These are phyloP conservation scores for Chironomus striatipennis DNA, from an alignment of 1,140 invertebrate genomes.

Conservation along the genomic window DNA sequence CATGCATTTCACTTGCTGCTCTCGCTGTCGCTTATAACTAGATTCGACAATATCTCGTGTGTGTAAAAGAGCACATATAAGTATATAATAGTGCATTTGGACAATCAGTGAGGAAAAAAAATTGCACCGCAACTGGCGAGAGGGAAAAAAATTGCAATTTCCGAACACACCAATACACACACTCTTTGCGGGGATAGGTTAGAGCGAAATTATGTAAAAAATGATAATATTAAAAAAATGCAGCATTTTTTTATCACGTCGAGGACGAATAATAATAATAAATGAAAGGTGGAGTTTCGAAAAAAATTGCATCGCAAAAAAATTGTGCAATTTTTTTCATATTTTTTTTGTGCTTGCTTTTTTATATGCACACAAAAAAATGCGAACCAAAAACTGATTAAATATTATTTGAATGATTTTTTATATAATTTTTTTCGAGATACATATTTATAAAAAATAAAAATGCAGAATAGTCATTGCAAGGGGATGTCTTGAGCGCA, in stretches of 20 bases:
- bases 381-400: neutral
- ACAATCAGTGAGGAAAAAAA: neutral
- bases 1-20: no score
- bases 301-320: neutral
- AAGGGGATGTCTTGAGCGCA: no score
- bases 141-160: neutral
- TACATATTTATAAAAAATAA: no score
- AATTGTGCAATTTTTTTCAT: conserved; percentile 8
- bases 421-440: neutral
- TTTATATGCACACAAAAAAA: neutral
- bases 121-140: conserved; percentile 2
- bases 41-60: neutral
- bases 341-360: neutral
- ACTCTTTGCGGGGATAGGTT: conserved; percentile 16
- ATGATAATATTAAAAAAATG: conserved; percentile 23
- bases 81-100: conserved; percentile 19
- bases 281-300: conserved; percentile 21
- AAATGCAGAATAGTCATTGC: no score
- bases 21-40: neutral
- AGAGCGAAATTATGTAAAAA: conserved; percentile 22
- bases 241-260: neutral
- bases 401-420: conserved; percentile 17
- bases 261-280: conserved; percentile 22
- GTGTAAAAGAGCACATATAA: conserved; percentile 1
- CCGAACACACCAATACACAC: conserved; percentile 11